phyloP scores from a whole-genome alignment of 2,113 vertebrate genomes.

The cattle (Bos taurus) region DNA sequence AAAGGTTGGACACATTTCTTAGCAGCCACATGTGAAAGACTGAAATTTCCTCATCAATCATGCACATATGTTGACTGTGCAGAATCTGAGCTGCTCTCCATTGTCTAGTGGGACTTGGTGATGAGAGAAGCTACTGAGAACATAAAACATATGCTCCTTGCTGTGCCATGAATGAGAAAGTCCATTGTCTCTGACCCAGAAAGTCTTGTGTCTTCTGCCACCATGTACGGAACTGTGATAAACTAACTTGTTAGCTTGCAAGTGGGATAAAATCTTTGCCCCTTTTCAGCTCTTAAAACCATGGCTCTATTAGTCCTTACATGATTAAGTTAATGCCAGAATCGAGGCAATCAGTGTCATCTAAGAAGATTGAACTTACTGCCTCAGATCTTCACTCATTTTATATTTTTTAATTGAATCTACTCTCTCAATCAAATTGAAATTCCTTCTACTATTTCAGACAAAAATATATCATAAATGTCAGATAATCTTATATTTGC shows the following conservation, averaged over 20 bases:
- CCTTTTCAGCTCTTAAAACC: not conserved
- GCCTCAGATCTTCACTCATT: rapidly evolving
- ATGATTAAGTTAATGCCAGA: not conserved
- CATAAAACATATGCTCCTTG: not conserved
- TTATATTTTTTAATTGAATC: not conserved
- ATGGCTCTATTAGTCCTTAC: not conserved
- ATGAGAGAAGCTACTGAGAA: not conserved
- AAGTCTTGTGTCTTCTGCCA: not conserved
- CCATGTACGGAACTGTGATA: not conserved
- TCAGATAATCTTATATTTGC: not conserved
- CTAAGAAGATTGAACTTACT: not conserved
- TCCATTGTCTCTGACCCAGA: not conserved
- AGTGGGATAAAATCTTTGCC: not conserved
- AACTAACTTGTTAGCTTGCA: not conserved
- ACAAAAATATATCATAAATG: not conserved
- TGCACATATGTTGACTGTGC: too few species aligned
- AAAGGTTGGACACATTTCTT: not conserved
- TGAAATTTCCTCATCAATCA: not conserved
- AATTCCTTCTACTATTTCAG: not conserved
- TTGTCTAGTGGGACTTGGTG: not conserved
- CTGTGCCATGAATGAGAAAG: not conserved
- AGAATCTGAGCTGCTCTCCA: not conserved
- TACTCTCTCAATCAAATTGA: not conserved
- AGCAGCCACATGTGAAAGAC: not conserved
- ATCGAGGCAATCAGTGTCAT: not conserved